Percentiles rank a stretch among this genome's conserved stretches.
Evolutionary conservation across 1,140 invertebrate species (phyloP).

Genomic region (Ips nitidus): DNA sequence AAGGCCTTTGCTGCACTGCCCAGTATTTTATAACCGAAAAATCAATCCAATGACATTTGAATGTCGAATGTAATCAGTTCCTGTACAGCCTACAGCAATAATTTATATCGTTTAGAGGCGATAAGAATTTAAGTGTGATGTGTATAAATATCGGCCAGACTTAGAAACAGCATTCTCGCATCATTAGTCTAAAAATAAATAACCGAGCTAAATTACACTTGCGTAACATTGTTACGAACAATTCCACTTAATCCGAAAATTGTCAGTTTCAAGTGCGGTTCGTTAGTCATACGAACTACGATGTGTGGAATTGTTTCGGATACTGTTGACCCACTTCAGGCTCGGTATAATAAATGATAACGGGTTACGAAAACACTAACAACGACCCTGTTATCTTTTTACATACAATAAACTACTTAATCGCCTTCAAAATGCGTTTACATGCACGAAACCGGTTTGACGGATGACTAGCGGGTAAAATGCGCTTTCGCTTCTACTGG

Average conservation of each 20-base stretch:
- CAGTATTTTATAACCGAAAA: too few relatives aligned
- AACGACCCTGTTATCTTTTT: conserved; percentile 4
- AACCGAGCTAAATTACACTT: not conserved
- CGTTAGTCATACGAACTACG: conserved; percentile 2
- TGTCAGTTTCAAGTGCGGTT: not conserved
- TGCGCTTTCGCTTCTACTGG: not conserved
- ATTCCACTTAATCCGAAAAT: not conserved
- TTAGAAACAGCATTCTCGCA: not conserved
- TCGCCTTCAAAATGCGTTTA: conserved; percentile 1
- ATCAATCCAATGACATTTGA: too few relatives aligned
- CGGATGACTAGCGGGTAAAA: not conserved
- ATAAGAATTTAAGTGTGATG: too few relatives aligned
- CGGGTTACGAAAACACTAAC: conserved; percentile 4
- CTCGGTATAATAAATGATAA: conserved; percentile 1
- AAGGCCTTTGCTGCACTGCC: too few relatives aligned
- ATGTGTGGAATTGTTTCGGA: conserved; percentile 4
- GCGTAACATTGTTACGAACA: not conserved
- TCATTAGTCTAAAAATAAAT: not conserved
- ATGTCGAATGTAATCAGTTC: too few relatives aligned
- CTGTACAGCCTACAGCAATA: too few relatives aligned
- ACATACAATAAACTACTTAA: conserved; percentile 5
- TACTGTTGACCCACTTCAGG: conserved; percentile 1
- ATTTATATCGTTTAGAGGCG: too few relatives aligned
- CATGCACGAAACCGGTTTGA: conserved; percentile 3
- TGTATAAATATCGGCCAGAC: too few relatives aligned